phyloP scores from a whole-genome alignment of 2,797 vertebrate species.

The Chloroceryle inda region DNA sequence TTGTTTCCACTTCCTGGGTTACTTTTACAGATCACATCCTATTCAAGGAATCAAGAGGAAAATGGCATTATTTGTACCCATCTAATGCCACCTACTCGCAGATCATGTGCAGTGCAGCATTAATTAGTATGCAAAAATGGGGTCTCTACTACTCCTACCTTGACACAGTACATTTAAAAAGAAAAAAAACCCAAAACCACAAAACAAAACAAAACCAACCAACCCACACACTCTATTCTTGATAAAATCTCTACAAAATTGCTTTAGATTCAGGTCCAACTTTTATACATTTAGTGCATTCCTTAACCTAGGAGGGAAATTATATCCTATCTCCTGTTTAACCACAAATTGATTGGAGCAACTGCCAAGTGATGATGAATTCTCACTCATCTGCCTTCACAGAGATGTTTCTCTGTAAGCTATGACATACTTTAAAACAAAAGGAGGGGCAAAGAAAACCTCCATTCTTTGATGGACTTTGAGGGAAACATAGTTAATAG shows the following conservation, averaged over 20 bases:
- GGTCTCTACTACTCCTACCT: not conserved
- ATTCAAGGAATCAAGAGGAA: not conserved
- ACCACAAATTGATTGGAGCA: not conserved
- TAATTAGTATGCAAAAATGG: not conserved
- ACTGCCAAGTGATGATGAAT: not conserved
- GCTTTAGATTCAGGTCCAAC: not conserved
- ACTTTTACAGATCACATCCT: not conserved
- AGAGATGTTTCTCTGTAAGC: accelerated
- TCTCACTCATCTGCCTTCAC: not conserved
- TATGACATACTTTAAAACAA: not conserved
- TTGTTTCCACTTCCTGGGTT: not conserved
- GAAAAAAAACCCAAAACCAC: not conserved
- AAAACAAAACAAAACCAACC: no score
- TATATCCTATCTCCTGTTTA: not conserved
- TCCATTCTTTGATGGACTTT: no score
- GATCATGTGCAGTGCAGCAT: no score
- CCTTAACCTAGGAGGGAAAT: not conserved
- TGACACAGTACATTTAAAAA: not conserved
- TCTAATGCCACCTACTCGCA: accelerated
- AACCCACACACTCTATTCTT: no score
- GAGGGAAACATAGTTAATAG: no score
- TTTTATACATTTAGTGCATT: not conserved
- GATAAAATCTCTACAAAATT: not conserved
- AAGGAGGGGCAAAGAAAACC: no score
- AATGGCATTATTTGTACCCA: accelerated